Conservation (phyloP, 2,888 invertebrate genomes). For the Heteropelma amictum region DNA sequence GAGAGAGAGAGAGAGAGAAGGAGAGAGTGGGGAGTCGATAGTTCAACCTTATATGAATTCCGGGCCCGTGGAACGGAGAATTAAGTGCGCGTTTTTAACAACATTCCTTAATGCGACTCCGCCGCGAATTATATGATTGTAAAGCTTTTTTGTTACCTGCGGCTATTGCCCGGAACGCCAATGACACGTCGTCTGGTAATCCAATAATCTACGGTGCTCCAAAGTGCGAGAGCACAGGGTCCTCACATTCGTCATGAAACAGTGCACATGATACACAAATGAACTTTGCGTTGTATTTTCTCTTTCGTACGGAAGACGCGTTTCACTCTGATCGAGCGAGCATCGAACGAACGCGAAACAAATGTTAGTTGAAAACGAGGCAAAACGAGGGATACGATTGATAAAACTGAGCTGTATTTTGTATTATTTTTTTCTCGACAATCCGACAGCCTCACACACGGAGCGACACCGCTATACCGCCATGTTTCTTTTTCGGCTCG, state of each 20-base stretch:
- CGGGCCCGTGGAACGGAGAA: no score
- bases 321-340: not conserved
- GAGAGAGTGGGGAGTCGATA: not conserved
- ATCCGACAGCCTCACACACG: conserved; percentile 57
- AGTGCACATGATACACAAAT: conserved; percentile 61
- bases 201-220: conserved; percentile 56
- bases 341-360: not conserved
- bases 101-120: not conserved
- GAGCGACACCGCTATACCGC: conserved; percentile 66
- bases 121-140: not conserved
- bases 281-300: conserved; percentile 44
- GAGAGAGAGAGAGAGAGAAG: not conserved
- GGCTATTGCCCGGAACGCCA: conserved; percentile 58
- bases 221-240: conserved; percentile 63
- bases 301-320: not conserved
- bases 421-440: conserved; percentile 1
- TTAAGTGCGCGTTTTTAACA: not conserved
- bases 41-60: no score
- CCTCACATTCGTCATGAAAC: conserved; percentile 69
- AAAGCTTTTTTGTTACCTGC: conserved; percentile 59
- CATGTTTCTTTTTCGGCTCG: conserved; percentile 67
- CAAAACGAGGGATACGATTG: no score
- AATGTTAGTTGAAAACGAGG: not conserved
- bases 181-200: conserved; percentile 61
- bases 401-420: no score